Evolutionary conservation across 1,140 invertebrate genomes (phyloP).

Genomic region (Tribolium madens): DNA sequence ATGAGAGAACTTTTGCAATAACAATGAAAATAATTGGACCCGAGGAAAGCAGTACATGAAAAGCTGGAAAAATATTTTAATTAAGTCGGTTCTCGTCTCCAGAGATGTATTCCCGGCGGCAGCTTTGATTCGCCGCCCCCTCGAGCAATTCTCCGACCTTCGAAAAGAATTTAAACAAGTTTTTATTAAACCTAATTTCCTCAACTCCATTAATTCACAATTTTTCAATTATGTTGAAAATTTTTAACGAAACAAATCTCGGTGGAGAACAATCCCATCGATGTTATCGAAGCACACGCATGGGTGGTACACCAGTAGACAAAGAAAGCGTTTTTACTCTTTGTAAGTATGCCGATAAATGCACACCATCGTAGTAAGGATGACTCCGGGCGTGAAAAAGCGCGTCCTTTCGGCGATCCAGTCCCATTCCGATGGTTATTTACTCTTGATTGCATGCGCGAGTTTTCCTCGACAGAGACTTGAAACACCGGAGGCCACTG

Average conservation of each 20-base stretch:
- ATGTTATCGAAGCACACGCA: background rate
- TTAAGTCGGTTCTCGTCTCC: slow-evolving; percentile 32
- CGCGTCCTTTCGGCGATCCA: slow-evolving; percentile 24
- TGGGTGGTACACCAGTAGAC: slow-evolving; percentile 14
- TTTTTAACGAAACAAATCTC: background rate
- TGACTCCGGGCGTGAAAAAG: background rate
- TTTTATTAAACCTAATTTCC: slow-evolving; percentile 25
- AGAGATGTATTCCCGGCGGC: background rate
- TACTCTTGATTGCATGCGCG: slow-evolving; percentile 17
- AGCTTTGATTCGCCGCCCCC: background rate
- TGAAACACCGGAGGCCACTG: background rate
- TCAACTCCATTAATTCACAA: slow-evolving; percentile 25
- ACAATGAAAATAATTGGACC: slow-evolving; percentile 33
- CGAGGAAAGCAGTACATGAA: slow-evolving; percentile 10
- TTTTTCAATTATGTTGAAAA: slow-evolving; percentile 24
- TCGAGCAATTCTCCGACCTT: background rate
- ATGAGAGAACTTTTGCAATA: slow-evolving; percentile 1
- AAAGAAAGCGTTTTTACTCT: background rate
- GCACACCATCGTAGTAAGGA: background rate
- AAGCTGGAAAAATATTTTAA: slow-evolving; percentile 30
- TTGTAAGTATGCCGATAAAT: slow-evolving; percentile 11
- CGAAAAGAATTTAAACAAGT: slow-evolving; percentile 12
- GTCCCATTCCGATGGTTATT: slow-evolving; percentile 29
- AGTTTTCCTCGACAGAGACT: background rate
- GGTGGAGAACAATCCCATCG: background rate